Evolutionary conservation across 2,888 invertebrate species (phyloP).

Genomic region (Drosophila lacicola): DNA sequence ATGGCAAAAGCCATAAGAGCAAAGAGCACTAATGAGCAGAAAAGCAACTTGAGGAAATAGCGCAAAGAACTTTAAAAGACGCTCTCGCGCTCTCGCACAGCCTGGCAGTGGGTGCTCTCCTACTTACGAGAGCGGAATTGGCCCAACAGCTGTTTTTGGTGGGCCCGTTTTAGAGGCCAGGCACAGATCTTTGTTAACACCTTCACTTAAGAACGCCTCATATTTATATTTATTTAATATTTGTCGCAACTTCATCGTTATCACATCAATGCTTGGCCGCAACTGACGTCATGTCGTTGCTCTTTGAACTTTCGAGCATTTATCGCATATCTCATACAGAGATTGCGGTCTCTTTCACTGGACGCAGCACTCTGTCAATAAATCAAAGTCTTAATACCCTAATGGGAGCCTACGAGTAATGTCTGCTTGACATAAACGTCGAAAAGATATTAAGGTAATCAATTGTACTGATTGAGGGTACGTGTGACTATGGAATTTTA

Average conservation of each 20-base stretch:
- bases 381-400: constrained; percentile 44
- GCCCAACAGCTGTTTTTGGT: constrained; percentile 48
- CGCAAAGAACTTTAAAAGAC: constrained; percentile 33
- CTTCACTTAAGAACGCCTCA: constrained; percentile 16
- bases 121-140: not conserved
- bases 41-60: constrained; percentile 34
- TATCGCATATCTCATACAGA: constrained; percentile 22
- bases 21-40: constrained; percentile 26
- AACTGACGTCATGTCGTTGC: constrained; percentile 54
- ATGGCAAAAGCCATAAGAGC: constrained; percentile 36
- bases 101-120: not conserved
- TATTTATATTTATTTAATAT: constrained; percentile 59
- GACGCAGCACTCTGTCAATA: constrained; percentile 25
- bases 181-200: constrained; percentile 25
- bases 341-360: constrained; percentile 8
- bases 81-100: constrained; percentile 4
- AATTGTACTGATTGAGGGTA: constrained; percentile 19
- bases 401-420: constrained; percentile 26
- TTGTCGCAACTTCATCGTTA: constrained; percentile 49
- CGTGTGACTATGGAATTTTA: constrained; percentile 28
- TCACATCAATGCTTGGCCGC: constrained; percentile 20
- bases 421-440: constrained; percentile 20
- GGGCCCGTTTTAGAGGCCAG: constrained; percentile 43
- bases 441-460: constrained; percentile 12
- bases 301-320: constrained; percentile 48